Base-by-base conservation (phyloP, 2,797 vertebrate genomes). In the Pelodytes ibericus region DNA sequence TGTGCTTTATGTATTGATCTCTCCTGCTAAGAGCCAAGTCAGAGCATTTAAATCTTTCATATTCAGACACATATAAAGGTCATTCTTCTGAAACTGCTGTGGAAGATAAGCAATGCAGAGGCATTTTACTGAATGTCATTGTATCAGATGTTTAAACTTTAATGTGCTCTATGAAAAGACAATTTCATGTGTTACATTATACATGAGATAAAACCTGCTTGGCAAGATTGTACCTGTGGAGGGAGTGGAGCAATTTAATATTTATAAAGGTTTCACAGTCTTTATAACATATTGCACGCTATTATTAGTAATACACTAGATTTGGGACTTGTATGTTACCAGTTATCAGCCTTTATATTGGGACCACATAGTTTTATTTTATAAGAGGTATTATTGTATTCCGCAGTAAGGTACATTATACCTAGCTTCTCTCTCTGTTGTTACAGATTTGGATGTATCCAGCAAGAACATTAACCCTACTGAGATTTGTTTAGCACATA, bases 31-130 rank as follows among this genome's bases (percentile, higher is more conserved):
- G 71, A 66, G 75, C 51, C 36, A 61, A 58, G 39, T 27, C 36
- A 36, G 70, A 68, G 44, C 76, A 73, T 72, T 78, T 68, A 39
- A 56, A 61, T 79, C 31, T 56, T 79, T 79, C 26, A 78, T 72
- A 73, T 62, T 68, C 41, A 61, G 22, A 27, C 44, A 41, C 70
- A 56, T 25, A 68, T 67, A 79, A 79, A 79, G 76, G 76, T 73
- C 63, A 79, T 53, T 30, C 62, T 72, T 49, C 60, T 41, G 9
- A 49, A 27, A 71, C 30, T 53, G 47, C 11, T 58, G 30, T 60
- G 63, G 36, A 60, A 72, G 51, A 77, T 59, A 29, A 71, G 67
- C 24, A 66, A 26, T 64, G 11, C 57, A 18, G 62, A 20, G 20
- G 16, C 20, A 39, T 33, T 33, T 67, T 61, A 56, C 53, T 53